Percentiles rank a stretch among this genome's conserved stretches.
These are phyloP conservation scores for Tringa solitaria DNA, from an alignment of 2,113 vertebrate genomes.

Conservation along the genomic window DNA sequence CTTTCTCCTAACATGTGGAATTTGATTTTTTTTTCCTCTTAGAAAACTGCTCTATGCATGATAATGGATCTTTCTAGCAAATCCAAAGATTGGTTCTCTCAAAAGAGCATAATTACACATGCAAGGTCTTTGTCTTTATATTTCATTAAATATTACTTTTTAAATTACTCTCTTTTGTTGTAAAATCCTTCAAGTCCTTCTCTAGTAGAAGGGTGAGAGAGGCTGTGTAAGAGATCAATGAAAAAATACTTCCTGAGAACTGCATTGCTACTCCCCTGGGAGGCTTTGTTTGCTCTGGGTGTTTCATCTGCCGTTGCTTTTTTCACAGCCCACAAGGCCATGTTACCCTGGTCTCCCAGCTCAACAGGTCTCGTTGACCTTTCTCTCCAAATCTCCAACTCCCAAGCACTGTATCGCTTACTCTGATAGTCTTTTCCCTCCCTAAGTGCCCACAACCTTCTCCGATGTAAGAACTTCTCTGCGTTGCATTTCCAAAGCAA, in stretches of 20 bases:
- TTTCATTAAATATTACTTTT: not conserved
- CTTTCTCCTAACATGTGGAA: not conserved
- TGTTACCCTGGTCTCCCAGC: not conserved
- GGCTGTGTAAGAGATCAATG: not conserved
- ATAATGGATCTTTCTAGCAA: not conserved
- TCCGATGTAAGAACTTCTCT: rapidly evolving
- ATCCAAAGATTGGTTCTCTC: not conserved
- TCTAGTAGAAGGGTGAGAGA: not conserved
- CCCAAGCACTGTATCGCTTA: rapidly evolving
- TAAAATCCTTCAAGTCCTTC: not conserved
- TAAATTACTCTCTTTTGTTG: not conserved
- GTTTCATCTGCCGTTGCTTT: not conserved
- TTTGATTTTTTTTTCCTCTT: not conserved
- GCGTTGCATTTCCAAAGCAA: not conserved
- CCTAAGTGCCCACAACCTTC: not conserved
- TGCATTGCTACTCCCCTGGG: not conserved
- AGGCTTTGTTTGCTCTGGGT: not conserved
- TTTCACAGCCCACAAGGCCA: not conserved
- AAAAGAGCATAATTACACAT: not conserved
- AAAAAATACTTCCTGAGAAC: not conserved
- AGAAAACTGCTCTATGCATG: not conserved
- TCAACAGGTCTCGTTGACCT: not conserved
- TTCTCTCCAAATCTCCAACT: not conserved
- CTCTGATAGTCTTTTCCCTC: not conserved
- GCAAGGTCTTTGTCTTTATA: not conserved